Evolutionary conservation across 2,113 vertebrate genomes (phyloP).

Genomic region (Semnopithecus entellus): DNA sequence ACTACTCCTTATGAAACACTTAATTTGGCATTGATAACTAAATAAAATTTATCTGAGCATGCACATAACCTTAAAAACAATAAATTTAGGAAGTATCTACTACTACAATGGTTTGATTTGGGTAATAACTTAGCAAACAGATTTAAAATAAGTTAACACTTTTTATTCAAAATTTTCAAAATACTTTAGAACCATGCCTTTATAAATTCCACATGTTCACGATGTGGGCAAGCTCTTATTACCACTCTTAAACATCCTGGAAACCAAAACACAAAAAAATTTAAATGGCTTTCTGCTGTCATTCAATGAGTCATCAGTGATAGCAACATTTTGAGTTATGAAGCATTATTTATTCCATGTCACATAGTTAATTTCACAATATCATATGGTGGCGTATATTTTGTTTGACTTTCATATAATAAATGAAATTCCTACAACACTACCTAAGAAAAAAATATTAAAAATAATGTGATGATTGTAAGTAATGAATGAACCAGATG

Average conservation of each 20-base stretch:
- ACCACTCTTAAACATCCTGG: not conserved
- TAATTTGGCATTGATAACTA: constrained; percentile 1
- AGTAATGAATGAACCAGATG: not conserved
- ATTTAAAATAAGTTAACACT: not conserved
- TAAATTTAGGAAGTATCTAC: constrained; percentile 18
- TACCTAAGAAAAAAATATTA: constrained; percentile 25
- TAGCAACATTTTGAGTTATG: not conserved
- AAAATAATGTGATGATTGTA: constrained; percentile 41
- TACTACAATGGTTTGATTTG: not conserved
- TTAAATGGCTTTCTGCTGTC: not conserved
- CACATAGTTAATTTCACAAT: constrained; percentile 28
- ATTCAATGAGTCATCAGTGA: constrained; percentile 18
- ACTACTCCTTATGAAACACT: not conserved
- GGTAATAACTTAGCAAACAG: not conserved
- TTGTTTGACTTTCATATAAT: constrained; percentile 21
- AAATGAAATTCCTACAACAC: constrained; percentile 13
- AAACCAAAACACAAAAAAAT: constrained; percentile 32
- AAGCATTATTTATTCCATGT: constrained; percentile 21
- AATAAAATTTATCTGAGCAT: not conserved
- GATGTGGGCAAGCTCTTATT: not conserved
- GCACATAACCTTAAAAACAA: not conserved
- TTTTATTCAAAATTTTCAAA: not conserved
- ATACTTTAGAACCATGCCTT: not conserved
- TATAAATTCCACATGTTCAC: not conserved
- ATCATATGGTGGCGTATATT: constrained; percentile 16